phyloP scores from a whole-genome alignment of 2,888 invertebrate genomes.

The Artemia sp. region DNA sequence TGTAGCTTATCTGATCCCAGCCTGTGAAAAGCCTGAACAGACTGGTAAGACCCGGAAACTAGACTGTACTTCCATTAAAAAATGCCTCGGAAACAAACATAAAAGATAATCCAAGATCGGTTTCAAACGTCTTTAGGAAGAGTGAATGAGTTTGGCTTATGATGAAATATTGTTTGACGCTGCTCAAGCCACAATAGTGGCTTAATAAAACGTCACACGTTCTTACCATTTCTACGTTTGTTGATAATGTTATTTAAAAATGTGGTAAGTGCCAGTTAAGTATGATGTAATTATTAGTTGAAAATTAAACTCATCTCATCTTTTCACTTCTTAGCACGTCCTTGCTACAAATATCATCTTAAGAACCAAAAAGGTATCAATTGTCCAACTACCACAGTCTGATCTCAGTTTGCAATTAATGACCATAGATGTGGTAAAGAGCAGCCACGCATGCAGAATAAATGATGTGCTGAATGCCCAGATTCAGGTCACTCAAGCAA shows the following conservation, averaged over 20 bases:
- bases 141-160: too few relatives aligned
- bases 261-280: too few relatives aligned
- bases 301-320: too few relatives aligned
- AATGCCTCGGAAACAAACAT: not conserved
- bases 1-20: not conserved
- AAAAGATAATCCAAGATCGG: not conserved
- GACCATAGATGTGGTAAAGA: not conserved
- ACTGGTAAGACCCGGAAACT: not conserved
- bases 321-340: not conserved
- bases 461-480: not conserved
- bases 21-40: conserved; percentile 6
- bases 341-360: not conserved
- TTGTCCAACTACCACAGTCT: not conserved
- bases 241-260: too few relatives aligned
- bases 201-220: too few relatives aligned
- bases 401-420: not conserved
- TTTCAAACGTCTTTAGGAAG: not conserved
- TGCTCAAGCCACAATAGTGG: too few relatives aligned
- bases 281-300: too few relatives aligned
- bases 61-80: not conserved
- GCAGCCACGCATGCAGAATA: not conserved
- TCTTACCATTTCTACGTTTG: too few relatives aligned
- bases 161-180: too few relatives aligned
- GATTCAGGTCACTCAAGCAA: not conserved
- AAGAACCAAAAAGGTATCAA: not conserved